Percentiles rank a stretch among this genome's conserved stretches.
Conservation (phyloP, 2,888 invertebrate species). For the Cerceris ruficornis region DNA sequence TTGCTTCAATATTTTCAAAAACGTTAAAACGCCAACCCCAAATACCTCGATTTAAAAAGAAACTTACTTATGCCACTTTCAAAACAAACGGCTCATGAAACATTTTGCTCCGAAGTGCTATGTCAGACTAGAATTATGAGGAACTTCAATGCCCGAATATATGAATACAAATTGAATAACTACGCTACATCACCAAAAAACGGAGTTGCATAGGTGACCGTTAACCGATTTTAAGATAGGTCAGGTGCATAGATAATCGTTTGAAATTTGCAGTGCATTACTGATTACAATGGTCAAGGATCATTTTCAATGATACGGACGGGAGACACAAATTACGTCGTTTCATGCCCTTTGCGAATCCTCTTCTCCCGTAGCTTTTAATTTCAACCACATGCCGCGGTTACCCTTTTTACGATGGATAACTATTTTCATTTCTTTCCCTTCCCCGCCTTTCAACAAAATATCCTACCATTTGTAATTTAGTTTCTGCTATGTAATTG, state of each 20-base stretch:
- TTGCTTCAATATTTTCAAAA: too few species aligned
- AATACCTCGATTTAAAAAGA: too few species aligned
- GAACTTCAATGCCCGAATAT: too few species aligned
- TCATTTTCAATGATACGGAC: constrained; percentile 57
- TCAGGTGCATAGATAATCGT: constrained; percentile 63
- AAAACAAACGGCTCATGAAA: too few species aligned
- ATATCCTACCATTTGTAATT: too few species aligned
- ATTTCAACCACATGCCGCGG: constrained; percentile 67
- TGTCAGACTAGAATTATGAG: too few species aligned
- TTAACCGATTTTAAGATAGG: constrained; percentile 43
- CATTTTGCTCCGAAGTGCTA: too few species aligned
- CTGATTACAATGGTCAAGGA: constrained; percentile 48
- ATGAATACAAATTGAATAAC: too few species aligned
- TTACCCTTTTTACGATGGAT: neutral
- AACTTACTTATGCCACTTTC: too few species aligned
- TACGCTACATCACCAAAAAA: neutral
- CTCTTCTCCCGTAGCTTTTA: constrained; percentile 65
- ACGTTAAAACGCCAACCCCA: too few species aligned
- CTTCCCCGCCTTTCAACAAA: neutral
- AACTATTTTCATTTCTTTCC: neutral
- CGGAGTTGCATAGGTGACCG: constrained; percentile 8
- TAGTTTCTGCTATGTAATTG: too few species aligned
- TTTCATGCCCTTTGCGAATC: constrained; percentile 51
- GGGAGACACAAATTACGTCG: constrained; percentile 64
- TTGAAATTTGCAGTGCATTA: constrained; percentile 64